Evolutionary conservation across 2,888 invertebrate species (phyloP), one percentile per base, ranked within the genome.

Genomic region (Himalopsyche kuldschensis): DNA sequence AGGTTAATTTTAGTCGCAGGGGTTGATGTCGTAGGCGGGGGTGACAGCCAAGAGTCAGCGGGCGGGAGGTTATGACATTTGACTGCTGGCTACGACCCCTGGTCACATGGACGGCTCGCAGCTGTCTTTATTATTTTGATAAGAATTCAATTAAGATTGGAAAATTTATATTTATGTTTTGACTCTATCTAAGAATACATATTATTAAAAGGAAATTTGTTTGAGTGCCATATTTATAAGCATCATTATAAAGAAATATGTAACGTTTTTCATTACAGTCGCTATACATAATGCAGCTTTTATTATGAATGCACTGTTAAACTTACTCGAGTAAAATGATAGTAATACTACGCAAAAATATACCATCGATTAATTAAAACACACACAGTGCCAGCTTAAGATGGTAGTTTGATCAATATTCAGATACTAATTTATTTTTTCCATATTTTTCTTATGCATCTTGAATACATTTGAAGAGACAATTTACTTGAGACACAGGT

Each of bases 1-100:
- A 82, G 82, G 85, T 85, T 85, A 85, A 84, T 84, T 85, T 85
- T 83, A 84, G 85, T 77, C 78, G 76, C 41, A 79, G 75, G 81
- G 69, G 55, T 55, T 75, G 77, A 75, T 76, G 47, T 69, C 69
- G 69, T 69, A 17, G 69, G 75, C 32, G 30, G 82, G 79, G 75
- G 69, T 69, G 69, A 24, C 69, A 69, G 69, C 55, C 46, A 78
- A 47, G 69, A 31, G 78, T 48, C 48, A 35, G 79, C 77, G 46
- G 63, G 81, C 48, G 77, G 78, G 76, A 82, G 82, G 84, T 85
- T 84, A 84, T 84, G 85, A 85, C 82, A 82, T 82, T 82, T 85
- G 82, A 85, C 82, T 69, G 69, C 69, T 27, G 69, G 24, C 69
- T 69, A 30, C 69, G 69, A 69, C 69, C 69, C 69, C 69, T 69